Base-by-base conservation (phyloP, 2,113 vertebrate species). In the Monopterus albus region DNA sequence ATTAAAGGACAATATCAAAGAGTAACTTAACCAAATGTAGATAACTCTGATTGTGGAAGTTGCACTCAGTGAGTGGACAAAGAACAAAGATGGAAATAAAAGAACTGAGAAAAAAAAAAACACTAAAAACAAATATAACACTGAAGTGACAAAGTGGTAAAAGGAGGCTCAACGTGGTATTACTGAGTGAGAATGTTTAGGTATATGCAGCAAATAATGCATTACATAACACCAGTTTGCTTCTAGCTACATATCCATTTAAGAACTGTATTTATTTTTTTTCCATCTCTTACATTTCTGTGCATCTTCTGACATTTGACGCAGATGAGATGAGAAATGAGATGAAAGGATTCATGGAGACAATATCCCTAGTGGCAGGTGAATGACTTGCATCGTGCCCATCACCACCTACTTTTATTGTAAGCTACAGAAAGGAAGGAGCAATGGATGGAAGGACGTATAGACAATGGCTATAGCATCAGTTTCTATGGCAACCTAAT, bases 401-500 rank as follows among this genome's bases (percentile, higher is more conserved):
- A n/a, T 62, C 58, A 53, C 49, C 49, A 71, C 40, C 38, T 64
- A 45, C 71, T 42, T 56, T 58, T 47, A 26, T 42, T 56, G 53
- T 47, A 31, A 25, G 39, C 43, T 50, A 36, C 38, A 15, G 17
- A 6, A 29, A 31, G 18, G 45, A 28, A 4, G 17, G 15, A 18
- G 9, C 9, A 4, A 35, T 17, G 25, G 21, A 52, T 25, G 36
- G 57, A 26, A 17, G 15, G 20, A 61, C 7, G 15, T 29, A 49
- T 43, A 36, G 45, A 65, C 25, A 57, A 14, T 35, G 63, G 65
- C 70, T 58, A n/a, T n/a, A 47, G 3, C 53, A 60, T n/a, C 46
- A 2, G 72, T 89, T 83, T 76, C 84, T 67, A 77, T 82, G 55
- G 69, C 23, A 80, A 88, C 78, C 38, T 14, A 33, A 75, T 25